Evolutionary conservation across 2,888 invertebrate genomes (phyloP).

Genomic region (Rhyacophila evoluta): DNA sequence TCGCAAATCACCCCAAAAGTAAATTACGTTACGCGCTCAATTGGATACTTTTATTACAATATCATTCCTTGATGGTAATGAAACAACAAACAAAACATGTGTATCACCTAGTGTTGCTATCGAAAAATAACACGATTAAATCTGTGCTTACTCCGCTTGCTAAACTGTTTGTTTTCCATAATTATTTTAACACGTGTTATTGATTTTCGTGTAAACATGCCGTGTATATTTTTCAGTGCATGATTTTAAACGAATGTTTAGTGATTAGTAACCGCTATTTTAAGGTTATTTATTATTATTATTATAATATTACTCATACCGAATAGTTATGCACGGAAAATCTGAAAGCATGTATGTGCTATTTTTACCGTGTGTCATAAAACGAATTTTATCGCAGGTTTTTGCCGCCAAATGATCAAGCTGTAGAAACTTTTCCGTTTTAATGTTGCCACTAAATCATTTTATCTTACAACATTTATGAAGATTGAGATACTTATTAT

Average conservation of each 20-base stretch:
- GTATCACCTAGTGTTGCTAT: neutral
- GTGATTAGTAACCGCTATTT: no score
- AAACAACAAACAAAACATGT: no score
- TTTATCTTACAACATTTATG: neutral
- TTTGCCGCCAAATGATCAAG: neutral
- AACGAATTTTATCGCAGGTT: neutral
- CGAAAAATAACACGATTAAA: neutral
- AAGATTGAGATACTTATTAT: neutral
- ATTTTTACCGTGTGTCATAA: neutral
- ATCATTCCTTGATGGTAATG: no score
- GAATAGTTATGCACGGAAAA: neutral
- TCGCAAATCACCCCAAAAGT: no score
- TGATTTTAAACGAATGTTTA: neutral
- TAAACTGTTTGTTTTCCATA: neutral
- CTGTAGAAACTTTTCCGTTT: no score
- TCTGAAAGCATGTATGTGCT: neutral
- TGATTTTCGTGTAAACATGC: neutral
- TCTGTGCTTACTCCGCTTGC: neutral
- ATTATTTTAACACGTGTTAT: conserved; percentile 5
- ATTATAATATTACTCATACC: neutral
- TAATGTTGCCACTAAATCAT: neutral
- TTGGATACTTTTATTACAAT: no score
- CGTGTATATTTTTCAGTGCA: neutral
- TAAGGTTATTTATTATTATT: neutral
- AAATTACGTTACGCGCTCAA: no score